Percentiles rank a stretch among this genome's conserved stretches.
Evolutionary conservation across 1,140 invertebrate genomes (phyloP).

Genomic region (Anagrus nilaparvatae): DNA sequence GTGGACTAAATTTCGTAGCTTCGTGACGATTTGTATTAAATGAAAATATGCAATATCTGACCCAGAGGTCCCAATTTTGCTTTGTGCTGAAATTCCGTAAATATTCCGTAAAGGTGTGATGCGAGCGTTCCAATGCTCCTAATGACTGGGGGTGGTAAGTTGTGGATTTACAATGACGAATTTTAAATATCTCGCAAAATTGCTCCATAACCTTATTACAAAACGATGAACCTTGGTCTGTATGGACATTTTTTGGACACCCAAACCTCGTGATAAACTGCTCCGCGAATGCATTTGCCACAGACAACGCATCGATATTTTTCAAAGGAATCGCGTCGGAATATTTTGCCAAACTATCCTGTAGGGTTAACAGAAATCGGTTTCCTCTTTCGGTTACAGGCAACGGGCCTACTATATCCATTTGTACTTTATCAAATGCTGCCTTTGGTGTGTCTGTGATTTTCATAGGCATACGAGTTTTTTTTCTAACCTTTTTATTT

Average conservation of each 20-base stretch:
- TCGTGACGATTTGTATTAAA: conserved; percentile 20
- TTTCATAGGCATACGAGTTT: conserved; percentile 2
- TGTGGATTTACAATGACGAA: conserved; percentile 8
- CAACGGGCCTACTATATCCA: conserved; percentile 9
- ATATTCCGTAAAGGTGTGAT: conserved; percentile 8
- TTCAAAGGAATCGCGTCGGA: conserved; percentile 13
- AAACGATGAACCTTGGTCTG: conserved; percentile 25
- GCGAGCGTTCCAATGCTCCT: conserved; percentile 10
- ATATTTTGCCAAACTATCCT: conserved; percentile 25
- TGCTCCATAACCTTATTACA: conserved; percentile 19
- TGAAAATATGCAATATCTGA: conserved; percentile 17
- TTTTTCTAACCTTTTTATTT: not conserved
- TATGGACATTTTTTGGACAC: conserved; percentile 23
- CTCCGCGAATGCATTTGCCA: conserved; percentile 15
- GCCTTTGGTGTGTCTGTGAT: conserved; percentile 7
- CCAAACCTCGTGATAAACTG: conserved; percentile 23
- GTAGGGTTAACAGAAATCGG: conserved; percentile 5
- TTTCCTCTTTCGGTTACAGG: conserved; percentile 3
- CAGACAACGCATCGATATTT: not conserved
- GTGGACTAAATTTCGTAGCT: conserved; percentile 19
- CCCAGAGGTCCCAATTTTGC: conserved; percentile 29
- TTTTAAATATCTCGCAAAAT: conserved; percentile 20
- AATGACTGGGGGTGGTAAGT: conserved; percentile 13
- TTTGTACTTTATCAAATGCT: conserved; percentile 7
- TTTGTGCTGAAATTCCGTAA: conserved; percentile 9